Evolutionary conservation across 2,797 vertebrate species (phyloP).

Genomic region (Molossus molossus): DNA sequence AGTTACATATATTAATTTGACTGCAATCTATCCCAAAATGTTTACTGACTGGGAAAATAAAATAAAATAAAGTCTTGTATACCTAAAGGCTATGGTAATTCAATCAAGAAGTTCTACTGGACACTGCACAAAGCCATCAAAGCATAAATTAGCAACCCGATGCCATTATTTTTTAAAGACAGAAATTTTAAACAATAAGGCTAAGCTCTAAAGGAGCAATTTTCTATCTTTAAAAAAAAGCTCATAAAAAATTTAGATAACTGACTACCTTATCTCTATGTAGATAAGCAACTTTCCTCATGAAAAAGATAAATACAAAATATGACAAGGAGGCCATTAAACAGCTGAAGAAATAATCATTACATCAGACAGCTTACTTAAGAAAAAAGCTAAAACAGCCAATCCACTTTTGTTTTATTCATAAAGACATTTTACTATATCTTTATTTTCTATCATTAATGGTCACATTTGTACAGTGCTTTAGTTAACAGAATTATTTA

Average conservation of each 20-base stretch:
- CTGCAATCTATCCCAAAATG: not conserved
- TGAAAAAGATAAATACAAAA: conserved; percentile 8
- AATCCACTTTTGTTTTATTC: conserved; percentile 24
- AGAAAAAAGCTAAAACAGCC: not conserved
- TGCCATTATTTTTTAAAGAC: not conserved
- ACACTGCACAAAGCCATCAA: not conserved
- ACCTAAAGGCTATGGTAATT: conserved; percentile 9
- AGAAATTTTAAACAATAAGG: not conserved
- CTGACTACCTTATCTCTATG: not conserved
- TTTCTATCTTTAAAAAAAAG: not conserved
- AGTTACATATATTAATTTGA: not conserved
- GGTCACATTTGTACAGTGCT: not conserved
- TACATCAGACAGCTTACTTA: not conserved
- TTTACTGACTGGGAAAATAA: not conserved
- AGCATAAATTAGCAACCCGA: not conserved
- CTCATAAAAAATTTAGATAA: not conserved
- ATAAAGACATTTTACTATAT: not conserved
- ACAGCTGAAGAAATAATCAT: conserved; percentile 10
- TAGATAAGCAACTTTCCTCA: not conserved
- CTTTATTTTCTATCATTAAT: conserved; percentile 39
- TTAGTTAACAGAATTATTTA: conserved; percentile 17
- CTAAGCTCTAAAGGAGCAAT: not conserved
- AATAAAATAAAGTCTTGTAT: not conserved
- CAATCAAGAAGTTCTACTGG: not conserved
- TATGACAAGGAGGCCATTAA: not conserved